Evolutionary conservation across 1,140 invertebrate species (phyloP).

Genomic region (Calephelis nemesis): DNA sequence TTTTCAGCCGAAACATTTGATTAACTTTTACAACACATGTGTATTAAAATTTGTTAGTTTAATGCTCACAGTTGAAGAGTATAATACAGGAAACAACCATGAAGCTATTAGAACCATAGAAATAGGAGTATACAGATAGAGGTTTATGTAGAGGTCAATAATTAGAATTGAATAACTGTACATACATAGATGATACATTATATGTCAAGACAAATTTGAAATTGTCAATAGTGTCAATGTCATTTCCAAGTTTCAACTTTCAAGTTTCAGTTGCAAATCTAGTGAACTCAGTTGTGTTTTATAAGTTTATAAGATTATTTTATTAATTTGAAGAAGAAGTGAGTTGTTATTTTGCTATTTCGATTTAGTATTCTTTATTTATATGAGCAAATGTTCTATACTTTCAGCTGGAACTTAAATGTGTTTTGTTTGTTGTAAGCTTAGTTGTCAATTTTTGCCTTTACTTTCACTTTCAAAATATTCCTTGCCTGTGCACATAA

Average conservation of each 20-base stretch:
- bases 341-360: conserved; percentile 19
- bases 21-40: too few relatives aligned
- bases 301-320: conserved; percentile 7
- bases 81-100: too few relatives aligned
- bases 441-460: conserved; percentile 35
- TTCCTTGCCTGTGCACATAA: conserved; percentile 6
- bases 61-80: too few relatives aligned
- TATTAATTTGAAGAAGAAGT: conserved; percentile 3
- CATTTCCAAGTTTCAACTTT: conserved; percentile 1
- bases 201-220: too few relatives aligned
- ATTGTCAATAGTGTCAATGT: too few relatives aligned
- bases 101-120: too few relatives aligned
- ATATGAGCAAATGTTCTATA: neutral
- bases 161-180: too few relatives aligned
- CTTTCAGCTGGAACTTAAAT: conserved; percentile 3
- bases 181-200: too few relatives aligned
- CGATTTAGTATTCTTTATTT: conserved; percentile 12
- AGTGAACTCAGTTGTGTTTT: conserved; percentile 16
- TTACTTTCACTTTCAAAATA: conserved; percentile 42
- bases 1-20: too few relatives aligned
- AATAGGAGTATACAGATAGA: too few relatives aligned
- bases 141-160: too few relatives aligned
- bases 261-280: conserved; percentile 6
- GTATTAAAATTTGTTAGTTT: too few relatives aligned
- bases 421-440: conserved; percentile 9